phyloP scores from a whole-genome alignment of 2,888 invertebrate species.

The Drosophila birchii region DNA sequence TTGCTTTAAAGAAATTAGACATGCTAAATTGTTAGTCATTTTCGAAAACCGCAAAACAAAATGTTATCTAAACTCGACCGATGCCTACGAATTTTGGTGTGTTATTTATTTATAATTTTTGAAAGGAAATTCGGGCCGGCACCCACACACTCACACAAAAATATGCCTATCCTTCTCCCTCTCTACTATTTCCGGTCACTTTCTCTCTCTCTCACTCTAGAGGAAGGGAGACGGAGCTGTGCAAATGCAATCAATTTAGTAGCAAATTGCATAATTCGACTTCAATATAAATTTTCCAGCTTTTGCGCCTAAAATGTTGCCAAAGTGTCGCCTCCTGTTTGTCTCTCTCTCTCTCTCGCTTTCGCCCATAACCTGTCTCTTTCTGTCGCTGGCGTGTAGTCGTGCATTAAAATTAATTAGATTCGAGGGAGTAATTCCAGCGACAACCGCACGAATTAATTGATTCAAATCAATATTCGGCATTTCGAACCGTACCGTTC shows the following conservation, averaged over 20 bases:
- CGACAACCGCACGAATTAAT: conserved; percentile 85
- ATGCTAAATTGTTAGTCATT: conserved; percentile 6
- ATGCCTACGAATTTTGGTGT: conserved; percentile 47
- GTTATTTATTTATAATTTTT: conserved; percentile 49
- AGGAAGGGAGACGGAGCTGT: conserved; percentile 44
- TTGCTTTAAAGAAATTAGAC: conserved; percentile 5
- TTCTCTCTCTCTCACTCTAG: not conserved
- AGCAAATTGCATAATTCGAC: conserved; percentile 78
- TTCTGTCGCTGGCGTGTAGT: conserved; percentile 73
- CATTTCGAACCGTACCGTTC: conserved; percentile 58
- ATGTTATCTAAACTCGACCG: conserved; percentile 55
- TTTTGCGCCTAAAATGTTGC: conserved; percentile 69
- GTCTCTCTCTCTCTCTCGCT: conserved; percentile 10
- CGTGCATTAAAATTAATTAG: conserved; percentile 85
- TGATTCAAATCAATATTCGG: conserved; percentile 85
- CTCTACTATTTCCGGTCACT: not conserved
- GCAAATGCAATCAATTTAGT: conserved; percentile 78
- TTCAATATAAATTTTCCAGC: conserved; percentile 70
- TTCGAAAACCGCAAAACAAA: conserved; percentile 35
- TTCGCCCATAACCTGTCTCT: conserved; percentile 1
- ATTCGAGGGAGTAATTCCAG: conserved; percentile 85
- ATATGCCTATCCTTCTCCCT: not conserved
- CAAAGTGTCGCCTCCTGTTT: conserved; percentile 66
- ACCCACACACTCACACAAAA: conserved; percentile 7
- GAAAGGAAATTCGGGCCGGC: conserved; percentile 41